Percentiles rank a stretch among this genome's conserved stretches.
These are phyloP conservation scores for Digitonthophagus gazella DNA, from an alignment of 2,888 invertebrate genomes.

Conservation along the genomic window DNA sequence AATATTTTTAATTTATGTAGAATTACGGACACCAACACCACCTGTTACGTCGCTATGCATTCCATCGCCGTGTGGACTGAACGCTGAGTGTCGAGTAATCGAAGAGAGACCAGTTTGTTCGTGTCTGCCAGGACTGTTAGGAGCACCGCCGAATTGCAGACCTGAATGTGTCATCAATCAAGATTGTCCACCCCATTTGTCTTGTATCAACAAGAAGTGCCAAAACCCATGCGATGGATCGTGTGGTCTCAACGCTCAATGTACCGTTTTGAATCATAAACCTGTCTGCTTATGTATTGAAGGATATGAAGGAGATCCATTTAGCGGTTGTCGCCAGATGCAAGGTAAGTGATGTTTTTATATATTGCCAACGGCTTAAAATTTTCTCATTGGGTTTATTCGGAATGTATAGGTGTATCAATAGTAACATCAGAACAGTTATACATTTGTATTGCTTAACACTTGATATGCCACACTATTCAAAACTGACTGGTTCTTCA, in stretches of 20 bases:
- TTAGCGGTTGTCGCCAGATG: slow-evolving; percentile 66
- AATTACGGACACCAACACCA: slow-evolving; percentile 38
- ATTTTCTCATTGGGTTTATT: slow-evolving; percentile 21
- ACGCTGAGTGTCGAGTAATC: slow-evolving; percentile 64
- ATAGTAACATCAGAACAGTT: too few relatives aligned
- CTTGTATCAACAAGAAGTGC: slow-evolving; percentile 72
- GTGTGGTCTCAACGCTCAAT: slow-evolving; percentile 74
- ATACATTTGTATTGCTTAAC: too few relatives aligned
- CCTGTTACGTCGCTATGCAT: slow-evolving; percentile 63
- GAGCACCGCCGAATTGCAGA: slow-evolving; percentile 74
- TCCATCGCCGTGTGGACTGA: slow-evolving; percentile 71
- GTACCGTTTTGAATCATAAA: slow-evolving; percentile 71
- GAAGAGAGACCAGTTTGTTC: slow-evolving; percentile 70
- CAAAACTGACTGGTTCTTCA: too few relatives aligned
- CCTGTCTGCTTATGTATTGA: slow-evolving; percentile 72
- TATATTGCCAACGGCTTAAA: slow-evolving; percentile 19
- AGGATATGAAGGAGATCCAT: slow-evolving; percentile 79
- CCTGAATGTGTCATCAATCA: slow-evolving; percentile 77
- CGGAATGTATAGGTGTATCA: too few relatives aligned
- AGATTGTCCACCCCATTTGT: slow-evolving; percentile 72
- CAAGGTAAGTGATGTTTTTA: slow-evolving; percentile 44
- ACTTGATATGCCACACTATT: too few relatives aligned
- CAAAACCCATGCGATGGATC: slow-evolving; percentile 74
- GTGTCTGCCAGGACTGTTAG: slow-evolving; percentile 71
- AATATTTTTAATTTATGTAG: slow-evolving; percentile 10